Base-by-base conservation (phyloP, 2,888 invertebrate species). In the Acanthosoma haemorrhoidale region DNA sequence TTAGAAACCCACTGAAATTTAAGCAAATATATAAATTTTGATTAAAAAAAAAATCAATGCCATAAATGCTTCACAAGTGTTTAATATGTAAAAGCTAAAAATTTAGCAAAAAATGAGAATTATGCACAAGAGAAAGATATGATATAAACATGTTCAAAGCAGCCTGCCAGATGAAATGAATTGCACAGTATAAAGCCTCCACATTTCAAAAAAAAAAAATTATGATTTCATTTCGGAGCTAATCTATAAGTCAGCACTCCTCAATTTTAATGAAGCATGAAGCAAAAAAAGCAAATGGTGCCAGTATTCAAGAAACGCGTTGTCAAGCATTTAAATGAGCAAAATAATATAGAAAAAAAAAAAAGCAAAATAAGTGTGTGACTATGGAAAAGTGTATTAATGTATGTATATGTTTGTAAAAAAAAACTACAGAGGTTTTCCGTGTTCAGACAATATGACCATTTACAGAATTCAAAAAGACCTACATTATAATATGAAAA, bases 161-260 rank as follows among this genome's bases (percentile, higher is more conserved):
- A 68, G 51, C 34, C 63, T 43, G 71, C 71, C 71, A 71, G 69
- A 69, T 58, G 43, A 71, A 32, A 60, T 39, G 43, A 70, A 70
- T 66, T 71, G 43, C 71, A 71, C 71, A 71, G 71, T 71, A 71
- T 71, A 71, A 71, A 71, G 69, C 71, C 64, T 64, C 64, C 64
- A 64, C 64, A 29, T 51, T 51, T 51, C 51, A 51, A 29, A 15
- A 21, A 41, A 25, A 13, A 34, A 25, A 21, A 11, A 1, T 11
- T 6, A 29, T 64, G 15, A 25, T 18, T 31, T 39, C 29, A 39
- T 25, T 39, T 29, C 41, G 64, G 64, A 64, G 64, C 38, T 29
- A 41, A 31, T 8, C 18, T n/a, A 25, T 13, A n/a, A 25, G 25
- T 25, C 51, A 51, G 25, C 11, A 38, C 64, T 64, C 64, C 39